Evolutionary conservation across 2,797 vertebrate species (phyloP).

Genomic region (Todus mexicanus): DNA sequence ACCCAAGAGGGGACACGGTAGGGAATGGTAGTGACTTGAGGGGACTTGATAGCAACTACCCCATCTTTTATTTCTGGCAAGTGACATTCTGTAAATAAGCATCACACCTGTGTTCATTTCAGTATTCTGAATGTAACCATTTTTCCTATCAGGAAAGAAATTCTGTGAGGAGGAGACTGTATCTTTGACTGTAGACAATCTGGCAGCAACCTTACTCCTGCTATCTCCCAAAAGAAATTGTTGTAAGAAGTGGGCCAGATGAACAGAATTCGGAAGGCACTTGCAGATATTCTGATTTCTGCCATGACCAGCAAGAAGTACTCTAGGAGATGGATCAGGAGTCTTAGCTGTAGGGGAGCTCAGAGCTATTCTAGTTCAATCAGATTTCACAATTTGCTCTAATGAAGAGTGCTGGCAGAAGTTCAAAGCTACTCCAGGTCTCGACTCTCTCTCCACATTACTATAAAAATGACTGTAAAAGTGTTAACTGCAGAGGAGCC

Average conservation of each 20-base stretch:
- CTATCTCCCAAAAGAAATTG: neutral
- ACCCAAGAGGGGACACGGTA: neutral
- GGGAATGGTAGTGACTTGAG: neutral
- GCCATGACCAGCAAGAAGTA: neutral
- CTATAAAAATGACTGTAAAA: constrained; percentile 50
- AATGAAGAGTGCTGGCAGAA: constrained; percentile 51
- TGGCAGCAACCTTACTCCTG: constrained; percentile 16
- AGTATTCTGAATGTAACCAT: neutral
- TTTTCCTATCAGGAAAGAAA: neutral
- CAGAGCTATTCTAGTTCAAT: constrained; percentile 52
- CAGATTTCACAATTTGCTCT: constrained; percentile 55
- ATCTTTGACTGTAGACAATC: constrained; percentile 2
- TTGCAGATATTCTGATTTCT: constrained; percentile 13
- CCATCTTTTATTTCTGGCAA: neutral
- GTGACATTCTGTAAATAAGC: neutral
- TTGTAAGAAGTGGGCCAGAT: neutral
- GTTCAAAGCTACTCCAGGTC: constrained; percentile 58
- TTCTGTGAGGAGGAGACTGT: neutral
- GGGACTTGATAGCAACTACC: neutral
- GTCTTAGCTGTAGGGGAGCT: constrained; percentile 31
- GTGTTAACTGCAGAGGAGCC: constrained; percentile 61
- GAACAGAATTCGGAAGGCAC: neutral
- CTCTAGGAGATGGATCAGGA: neutral
- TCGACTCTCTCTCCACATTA: constrained; percentile 42
- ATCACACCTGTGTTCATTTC: neutral